Conservation (phyloP, 2,888 invertebrate species). For the Andrena camellia region DNA sequence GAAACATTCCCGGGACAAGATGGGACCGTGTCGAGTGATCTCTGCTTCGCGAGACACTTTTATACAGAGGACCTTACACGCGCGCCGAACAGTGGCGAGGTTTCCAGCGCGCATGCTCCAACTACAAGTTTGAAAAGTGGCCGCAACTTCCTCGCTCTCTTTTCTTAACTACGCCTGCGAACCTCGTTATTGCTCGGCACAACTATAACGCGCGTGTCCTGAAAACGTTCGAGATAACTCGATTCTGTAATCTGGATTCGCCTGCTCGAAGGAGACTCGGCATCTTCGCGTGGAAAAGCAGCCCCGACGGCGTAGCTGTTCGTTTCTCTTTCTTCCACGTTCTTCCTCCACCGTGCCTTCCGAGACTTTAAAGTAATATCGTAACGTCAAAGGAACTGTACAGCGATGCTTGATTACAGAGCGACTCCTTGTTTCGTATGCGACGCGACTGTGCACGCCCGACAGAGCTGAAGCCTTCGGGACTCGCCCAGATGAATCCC, state of each 20-base stretch:
- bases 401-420: conserved; percentile 65
- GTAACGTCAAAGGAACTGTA: conserved; percentile 67
- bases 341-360: not conserved
- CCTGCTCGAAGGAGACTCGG: conserved; percentile 1
- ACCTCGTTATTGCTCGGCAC: no score
- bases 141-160: no score
- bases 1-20: conserved; percentile 6
- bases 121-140: no score
- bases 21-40: conserved; percentile 12
- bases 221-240: conserved; percentile 25
- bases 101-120: no score
- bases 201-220: not conserved
- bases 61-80: conserved; percentile 15
- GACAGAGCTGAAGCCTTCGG: no score
- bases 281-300: not conserved
- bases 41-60: conserved; percentile 24
- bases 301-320: not conserved
- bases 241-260: conserved; percentile 31
- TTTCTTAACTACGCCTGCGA: no score
- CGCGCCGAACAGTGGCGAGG: no score
- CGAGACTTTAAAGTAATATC: conserved; percentile 68
- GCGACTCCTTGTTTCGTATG: conserved; percentile 16
- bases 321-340: not conserved
- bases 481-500: no score
- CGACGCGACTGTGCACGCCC: no score